phyloP scores from a whole-genome alignment of 2,888 invertebrate genomes.

The Seira ritae region DNA sequence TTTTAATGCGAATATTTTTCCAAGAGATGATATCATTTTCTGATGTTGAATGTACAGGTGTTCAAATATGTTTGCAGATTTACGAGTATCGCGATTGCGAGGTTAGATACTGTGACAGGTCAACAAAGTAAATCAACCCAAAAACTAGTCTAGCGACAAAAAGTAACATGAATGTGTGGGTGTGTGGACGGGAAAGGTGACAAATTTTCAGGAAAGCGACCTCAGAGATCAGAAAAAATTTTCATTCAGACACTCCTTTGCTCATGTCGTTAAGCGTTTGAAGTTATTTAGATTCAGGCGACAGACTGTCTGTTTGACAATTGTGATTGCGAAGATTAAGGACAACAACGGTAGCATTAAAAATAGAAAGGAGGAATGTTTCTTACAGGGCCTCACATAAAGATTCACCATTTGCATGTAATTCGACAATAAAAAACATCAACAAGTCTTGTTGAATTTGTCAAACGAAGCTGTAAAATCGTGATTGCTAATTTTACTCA shows the following conservation, averaged over 20 bases:
- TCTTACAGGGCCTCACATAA: constrained; percentile 11
- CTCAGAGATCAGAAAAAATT: not conserved
- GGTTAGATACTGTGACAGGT: constrained; percentile 8
- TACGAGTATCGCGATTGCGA: constrained; percentile 20
- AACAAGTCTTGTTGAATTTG: not conserved
- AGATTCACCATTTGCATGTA: too few species aligned
- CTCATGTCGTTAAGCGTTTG: constrained; percentile 14
- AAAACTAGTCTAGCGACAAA: constrained; percentile 12
- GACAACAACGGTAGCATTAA: constrained; percentile 37
- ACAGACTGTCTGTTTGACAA: constrained; percentile 61
- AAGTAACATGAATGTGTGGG: constrained; percentile 1
- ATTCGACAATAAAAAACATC: not conserved
- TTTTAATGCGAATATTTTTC: constrained; percentile 24
- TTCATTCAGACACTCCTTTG: too few species aligned
- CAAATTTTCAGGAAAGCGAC: not conserved
- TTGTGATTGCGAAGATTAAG: too few species aligned
- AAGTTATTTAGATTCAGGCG: constrained; percentile 42
- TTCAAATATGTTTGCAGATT: constrained; percentile 22
- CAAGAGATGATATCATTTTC: constrained; percentile 42
- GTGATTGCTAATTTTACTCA: constrained; percentile 41
- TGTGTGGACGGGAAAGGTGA: constrained; percentile 41
- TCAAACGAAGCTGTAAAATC: constrained; percentile 30
- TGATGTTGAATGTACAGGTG: constrained; percentile 31
- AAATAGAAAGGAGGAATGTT: not conserved
- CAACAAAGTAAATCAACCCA: constrained; percentile 21